phyloP scores from a whole-genome alignment of 2,888 invertebrate genomes.

The Hemaris fuciformis region DNA sequence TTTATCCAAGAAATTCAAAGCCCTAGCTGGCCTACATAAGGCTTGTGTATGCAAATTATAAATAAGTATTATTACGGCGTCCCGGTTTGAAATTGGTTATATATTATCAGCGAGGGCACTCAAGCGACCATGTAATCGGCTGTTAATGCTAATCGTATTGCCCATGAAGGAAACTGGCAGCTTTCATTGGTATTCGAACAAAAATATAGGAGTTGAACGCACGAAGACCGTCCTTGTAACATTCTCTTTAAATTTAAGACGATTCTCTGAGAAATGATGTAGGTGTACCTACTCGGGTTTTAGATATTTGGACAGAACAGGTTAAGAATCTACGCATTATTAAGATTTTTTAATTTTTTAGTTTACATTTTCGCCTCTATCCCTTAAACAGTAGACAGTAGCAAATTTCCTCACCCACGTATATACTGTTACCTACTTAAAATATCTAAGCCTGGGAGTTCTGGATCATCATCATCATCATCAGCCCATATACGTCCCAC shows the following conservation, averaged over 20 bases:
- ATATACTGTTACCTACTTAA: no score
- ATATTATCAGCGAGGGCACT: conserved; percentile 50
- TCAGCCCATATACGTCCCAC: no score
- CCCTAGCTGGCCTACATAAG: not conserved
- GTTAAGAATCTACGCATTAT: no score
- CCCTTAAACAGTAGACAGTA: no score
- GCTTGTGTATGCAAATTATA: not conserved
- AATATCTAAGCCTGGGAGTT: no score
- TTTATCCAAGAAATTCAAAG: not conserved
- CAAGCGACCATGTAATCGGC: conserved; percentile 56
- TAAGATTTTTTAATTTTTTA: no score
- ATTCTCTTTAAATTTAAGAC: not conserved
- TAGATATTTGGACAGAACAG: no score
- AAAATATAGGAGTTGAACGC: conserved; percentile 40
- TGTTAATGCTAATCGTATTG: conserved; percentile 72
- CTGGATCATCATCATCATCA: no score
- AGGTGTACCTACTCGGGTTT: no score
- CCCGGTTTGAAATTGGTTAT: conserved; percentile 38
- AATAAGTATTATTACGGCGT: conserved; percentile 12
- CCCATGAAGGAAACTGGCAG: conserved; percentile 63
- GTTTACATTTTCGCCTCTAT: no score
- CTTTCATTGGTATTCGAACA: conserved; percentile 52
- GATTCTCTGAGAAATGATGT: not conserved
- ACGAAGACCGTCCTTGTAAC: conserved; percentile 3
- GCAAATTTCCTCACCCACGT: no score